phyloP scores from a whole-genome alignment of 1,140 invertebrate species.

The Temnothorax nylanderi region DNA sequence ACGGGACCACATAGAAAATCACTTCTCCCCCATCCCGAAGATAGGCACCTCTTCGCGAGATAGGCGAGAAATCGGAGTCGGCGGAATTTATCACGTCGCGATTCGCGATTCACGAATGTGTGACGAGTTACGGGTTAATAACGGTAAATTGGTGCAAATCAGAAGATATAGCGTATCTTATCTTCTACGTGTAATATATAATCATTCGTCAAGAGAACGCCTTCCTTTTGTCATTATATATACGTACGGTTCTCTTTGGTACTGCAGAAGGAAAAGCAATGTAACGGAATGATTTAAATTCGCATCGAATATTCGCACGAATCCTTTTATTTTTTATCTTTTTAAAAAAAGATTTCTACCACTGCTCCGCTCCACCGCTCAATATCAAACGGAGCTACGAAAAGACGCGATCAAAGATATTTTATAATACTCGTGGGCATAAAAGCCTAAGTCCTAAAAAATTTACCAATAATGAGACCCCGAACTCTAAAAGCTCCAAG shows the following conservation, averaged over 20 bases:
- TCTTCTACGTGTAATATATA: constrained; percentile 15
- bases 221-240: background rate
- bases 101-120: background rate
- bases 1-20: background rate
- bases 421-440: background rate
- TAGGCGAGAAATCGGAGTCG: background rate
- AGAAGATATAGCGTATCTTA: background rate
- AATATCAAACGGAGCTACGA: background rate
- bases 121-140: background rate
- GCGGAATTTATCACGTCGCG: background rate
- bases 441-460: background rate
- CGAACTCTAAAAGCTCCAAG: background rate
- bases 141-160: background rate
- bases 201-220: background rate
- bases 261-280: background rate
- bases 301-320: background rate
- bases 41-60: background rate
- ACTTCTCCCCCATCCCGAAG: background rate
- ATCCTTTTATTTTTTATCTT: background rate
- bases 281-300: background rate
- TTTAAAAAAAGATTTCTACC: background rate
- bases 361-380: background rate
- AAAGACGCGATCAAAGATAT: background rate
- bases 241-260: background rate
- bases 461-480: background rate